Evolutionary conservation across 2,113 vertebrate genomes (phyloP).

Genomic region (Mandrillus leucophaeus): DNA sequence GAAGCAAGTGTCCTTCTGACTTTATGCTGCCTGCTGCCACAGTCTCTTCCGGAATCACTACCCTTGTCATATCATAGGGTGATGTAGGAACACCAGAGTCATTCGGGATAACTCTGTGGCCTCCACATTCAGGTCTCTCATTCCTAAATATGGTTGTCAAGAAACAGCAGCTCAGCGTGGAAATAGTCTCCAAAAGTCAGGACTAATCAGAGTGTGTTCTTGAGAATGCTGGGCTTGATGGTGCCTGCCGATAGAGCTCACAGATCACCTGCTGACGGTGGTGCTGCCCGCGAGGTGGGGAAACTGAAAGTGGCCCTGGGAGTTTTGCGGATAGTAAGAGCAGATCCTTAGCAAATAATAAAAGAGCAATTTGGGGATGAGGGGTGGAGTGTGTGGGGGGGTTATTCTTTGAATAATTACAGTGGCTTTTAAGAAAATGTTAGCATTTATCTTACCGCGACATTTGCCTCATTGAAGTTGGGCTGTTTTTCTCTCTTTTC

Average conservation of each 20-base stretch:
- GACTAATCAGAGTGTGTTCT: neutral
- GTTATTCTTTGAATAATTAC: conserved; percentile 60
- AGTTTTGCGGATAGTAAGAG: neutral
- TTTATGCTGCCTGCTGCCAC: neutral
- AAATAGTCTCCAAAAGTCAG: conserved; percentile 16
- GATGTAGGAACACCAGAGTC: neutral
- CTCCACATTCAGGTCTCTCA: neutral
- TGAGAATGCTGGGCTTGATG: neutral
- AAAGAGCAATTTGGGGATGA: neutral
- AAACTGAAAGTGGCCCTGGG: neutral
- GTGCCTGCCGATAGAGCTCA: neutral
- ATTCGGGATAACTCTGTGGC: neutral
- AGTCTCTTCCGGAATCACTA: neutral
- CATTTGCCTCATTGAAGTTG: conserved; percentile 51
- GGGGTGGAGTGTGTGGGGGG: neutral
- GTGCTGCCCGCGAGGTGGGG: neutral
- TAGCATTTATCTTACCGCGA: conserved; percentile 60
- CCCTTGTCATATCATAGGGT: neutral
- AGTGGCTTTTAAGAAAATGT: conserved; percentile 64
- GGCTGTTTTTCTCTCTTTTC: conserved; percentile 54
- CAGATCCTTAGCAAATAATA: neutral
- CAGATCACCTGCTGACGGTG: neutral
- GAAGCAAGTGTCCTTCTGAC: neutral
- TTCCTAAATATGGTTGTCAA: neutral
- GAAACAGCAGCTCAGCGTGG: neutral